Conservation (phyloP, 2,797 vertebrate species). For the Hydrolagus colliei region DNA sequence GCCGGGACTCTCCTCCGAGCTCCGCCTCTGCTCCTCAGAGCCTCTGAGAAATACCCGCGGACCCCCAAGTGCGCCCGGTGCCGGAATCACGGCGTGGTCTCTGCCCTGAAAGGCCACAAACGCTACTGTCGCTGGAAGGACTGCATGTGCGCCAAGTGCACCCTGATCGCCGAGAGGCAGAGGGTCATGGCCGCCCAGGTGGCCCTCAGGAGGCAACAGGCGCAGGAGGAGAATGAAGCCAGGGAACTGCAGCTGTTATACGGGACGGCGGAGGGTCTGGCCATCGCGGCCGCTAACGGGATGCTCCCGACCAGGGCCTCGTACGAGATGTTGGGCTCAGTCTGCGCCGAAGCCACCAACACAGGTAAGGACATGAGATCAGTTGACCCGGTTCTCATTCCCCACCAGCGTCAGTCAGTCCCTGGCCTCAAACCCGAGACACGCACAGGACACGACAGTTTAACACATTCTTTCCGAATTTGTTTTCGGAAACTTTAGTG, state of each 20-base stretch:
- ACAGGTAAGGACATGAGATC: conserved; percentile 53
- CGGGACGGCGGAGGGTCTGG: conserved; percentile 88
- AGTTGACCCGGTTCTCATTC: too few species aligned
- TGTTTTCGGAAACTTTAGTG: background rate
- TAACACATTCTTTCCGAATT: too few species aligned
- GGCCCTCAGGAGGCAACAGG: conserved; percentile 87
- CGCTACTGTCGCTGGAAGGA: conserved; percentile 98
- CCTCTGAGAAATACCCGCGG: conserved; percentile 89
- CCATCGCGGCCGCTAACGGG: conserved; percentile 89
- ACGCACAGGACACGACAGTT: too few species aligned
- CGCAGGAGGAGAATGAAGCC: conserved; percentile 94
- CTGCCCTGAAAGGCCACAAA: conserved; percentile 93
- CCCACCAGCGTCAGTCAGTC: too few species aligned
- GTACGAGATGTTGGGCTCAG: conserved; percentile 82
- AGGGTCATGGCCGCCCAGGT: conserved; percentile 96
- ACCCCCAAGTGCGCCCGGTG: conserved; percentile 96
- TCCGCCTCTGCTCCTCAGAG: conserved; percentile 77
- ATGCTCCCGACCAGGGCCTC: conserved; percentile 87
- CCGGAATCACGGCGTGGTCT: conserved; percentile 92
- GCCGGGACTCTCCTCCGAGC: conserved; percentile 75
- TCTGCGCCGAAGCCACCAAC: conserved; percentile 60
- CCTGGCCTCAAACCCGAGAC: too few species aligned
- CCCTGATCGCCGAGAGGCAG: conserved; percentile 89
- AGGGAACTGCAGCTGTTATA: conserved; percentile 90
- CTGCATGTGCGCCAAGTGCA: conserved; percentile 97